Conservation (phyloP, 30 jellyfish, hydroid and myxozoan genomes). For the Sanderia malayensis region DNA sequence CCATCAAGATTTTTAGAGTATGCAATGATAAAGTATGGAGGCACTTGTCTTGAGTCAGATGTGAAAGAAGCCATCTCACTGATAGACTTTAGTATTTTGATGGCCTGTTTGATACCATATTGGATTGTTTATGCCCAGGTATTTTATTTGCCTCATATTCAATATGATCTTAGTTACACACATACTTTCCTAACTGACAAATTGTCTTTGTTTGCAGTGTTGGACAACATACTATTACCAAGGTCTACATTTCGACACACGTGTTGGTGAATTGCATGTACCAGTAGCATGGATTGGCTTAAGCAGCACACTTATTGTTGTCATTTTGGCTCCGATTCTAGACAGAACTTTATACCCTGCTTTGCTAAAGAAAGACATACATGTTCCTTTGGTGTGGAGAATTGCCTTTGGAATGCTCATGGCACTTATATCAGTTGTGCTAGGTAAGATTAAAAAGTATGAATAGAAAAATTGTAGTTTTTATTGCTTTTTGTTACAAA, state of each 20-base stretch:
- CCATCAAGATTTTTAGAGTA: conserved; percentile 65
- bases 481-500: no score
- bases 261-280: conserved; percentile 39
- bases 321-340: conserved; percentile 46
- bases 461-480: background rate
- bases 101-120: conserved; percentile 64
- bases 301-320: conserved; percentile 44
- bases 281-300: conserved; percentile 84
- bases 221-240: conserved; percentile 70
- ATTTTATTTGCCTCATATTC: background rate
- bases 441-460: conserved; percentile 41
- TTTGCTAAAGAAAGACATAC: conserved; percentile 23
- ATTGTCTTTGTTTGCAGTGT: conserved; percentile 59
- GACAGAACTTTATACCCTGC: conserved; percentile 61
- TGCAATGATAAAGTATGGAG: conserved; percentile 72
- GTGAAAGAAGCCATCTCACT: conserved; percentile 63
- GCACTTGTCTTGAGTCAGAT: conserved; percentile 55
- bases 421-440: conserved; percentile 52
- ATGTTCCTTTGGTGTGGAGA: conserved; percentile 60
- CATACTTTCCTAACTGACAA: background rate
- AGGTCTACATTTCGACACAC: conserved; percentile 69
- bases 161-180: background rate
- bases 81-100: conserved; percentile 22
- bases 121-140: conserved; percentile 88
- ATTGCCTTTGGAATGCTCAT: conserved; percentile 63